Evolutionary conservation across 2,113 vertebrate genomes (phyloP), one percentile per base, ranked within the genome.

Genomic region (Canis aureus): DNA sequence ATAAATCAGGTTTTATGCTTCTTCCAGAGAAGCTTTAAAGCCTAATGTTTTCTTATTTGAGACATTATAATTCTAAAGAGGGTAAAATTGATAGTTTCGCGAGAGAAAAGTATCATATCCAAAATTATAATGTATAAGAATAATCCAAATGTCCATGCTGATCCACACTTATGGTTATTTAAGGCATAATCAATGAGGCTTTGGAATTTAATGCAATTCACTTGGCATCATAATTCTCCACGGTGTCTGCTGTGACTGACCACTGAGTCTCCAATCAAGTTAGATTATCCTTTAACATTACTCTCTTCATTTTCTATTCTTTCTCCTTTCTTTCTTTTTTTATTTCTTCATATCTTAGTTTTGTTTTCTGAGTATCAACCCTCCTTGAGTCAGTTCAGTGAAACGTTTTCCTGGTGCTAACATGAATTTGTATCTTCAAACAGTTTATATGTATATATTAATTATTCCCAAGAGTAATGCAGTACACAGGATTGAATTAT

Each of bases 181-280:
- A 96, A 93, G 88, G 62, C 81, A 38, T 96, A 81, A 76, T 98
- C 97, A 97, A 10, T 95, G 66, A 90, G 55, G 32, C 81, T 93
- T 93, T 96, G 92, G 93, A 81, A 91, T 89, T 88, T 89, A 98
- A 97, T 92, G 93, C 64, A 74, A 69, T 97, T 91, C 96, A 85
- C 53, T 97, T 97, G 92, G 92, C 74, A 60, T 95, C 60, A 17
- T 80, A 85, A 87, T 89, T 89, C 85, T 96, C 62, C 2, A 5
- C 29, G 67, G 66, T 80, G 71, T 95, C 91, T 10, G 7, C 0
- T 87, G 71, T 69, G 92, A 79, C 89, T 69, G 92, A 79, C 89
- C 81, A 57, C 93, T 25, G 82, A 95, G 71, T 85, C 92, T 0
- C 0, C 80, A 69, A 0, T 95, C 78, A 91, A 43, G 59, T 59